Base-by-base conservation (phyloP, 1,140 invertebrate genomes). In the Luehdorfia chinensis region DNA sequence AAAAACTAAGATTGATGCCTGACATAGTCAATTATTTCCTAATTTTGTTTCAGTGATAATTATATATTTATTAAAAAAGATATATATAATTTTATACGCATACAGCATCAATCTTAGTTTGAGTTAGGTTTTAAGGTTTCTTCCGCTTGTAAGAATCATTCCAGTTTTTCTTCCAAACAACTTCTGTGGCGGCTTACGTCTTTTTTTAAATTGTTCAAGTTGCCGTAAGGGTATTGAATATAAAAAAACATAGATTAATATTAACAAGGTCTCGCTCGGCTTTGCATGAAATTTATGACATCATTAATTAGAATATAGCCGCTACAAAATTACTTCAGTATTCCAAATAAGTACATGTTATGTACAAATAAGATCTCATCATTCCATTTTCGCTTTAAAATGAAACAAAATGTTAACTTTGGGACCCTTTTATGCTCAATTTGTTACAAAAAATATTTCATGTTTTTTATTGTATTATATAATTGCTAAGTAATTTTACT, bases 381-480 rank as follows among this genome's bases (percentile, higher is more conserved):
- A 84, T 84, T 80, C 79, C 78, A 78, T 68, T 55, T 47, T 67
- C 56, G 72, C 69, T 78, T 77, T 77, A 79, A n/a, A 43, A 60
- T 32, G 16, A 25, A 52, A 52, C n/a, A n/a, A 44, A 45, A 47
- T 4, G 9, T 31, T 12, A 47, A 33, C 47, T 32, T 71, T 60
- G 66, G 65, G 66, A 77, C 66, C 75, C 75, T 13, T 32, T 11
- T 54, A 63, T 80, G 79, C 79, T 84, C 79, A 84, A 84, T 69
- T 68, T 44, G 53, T 58, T 54, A 59, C 45, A 54, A 43, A 43
- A 43, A 28, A 27, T 30, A 43, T 43, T 43, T 13, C 39, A 43
- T 15, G 25, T 43, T 43, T 43, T 30, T 43, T 28, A 43, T 18
- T 64, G 58, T 67, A 63, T 51, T 48, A 62, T 59, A 59, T 60